Percentiles rank a stretch among this genome's conserved stretches.
phyloP scores from a whole-genome alignment of 2,113 vertebrate species.

The Caracal caracal region DNA sequence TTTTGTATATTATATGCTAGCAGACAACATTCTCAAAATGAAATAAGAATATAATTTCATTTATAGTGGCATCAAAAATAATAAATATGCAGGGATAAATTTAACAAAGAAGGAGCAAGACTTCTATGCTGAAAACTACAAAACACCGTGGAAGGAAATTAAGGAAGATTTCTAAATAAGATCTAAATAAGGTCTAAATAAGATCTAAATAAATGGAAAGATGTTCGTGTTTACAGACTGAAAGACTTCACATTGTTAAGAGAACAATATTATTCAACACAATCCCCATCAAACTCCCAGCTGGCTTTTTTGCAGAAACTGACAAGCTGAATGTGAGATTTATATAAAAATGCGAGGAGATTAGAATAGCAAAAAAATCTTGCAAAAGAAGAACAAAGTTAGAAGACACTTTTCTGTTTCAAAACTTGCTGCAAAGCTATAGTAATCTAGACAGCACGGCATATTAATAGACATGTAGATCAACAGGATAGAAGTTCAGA shows the following conservation, averaged over 20 bases:
- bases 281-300: background rate
- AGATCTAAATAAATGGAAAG: slow-evolving; percentile 15
- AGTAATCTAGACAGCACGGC: background rate
- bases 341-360: background rate
- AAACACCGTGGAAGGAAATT: background rate
- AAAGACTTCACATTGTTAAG: background rate
- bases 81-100: background rate
- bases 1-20: background rate
- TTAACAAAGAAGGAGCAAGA: background rate
- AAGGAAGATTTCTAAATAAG: background rate
- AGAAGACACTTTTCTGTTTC: background rate
- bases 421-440: background rate
- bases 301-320: background rate
- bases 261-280: background rate
- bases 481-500: background rate
- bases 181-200: no score
- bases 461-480: background rate
- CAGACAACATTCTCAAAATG: background rate
- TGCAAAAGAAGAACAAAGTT: background rate
- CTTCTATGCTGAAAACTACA: background rate
- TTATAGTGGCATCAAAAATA: slow-evolving; percentile 8
- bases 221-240: background rate
- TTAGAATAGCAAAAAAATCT: background rate
- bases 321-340: slow-evolving; percentile 8
- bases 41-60: slow-evolving; percentile 44